Conservation (phyloP, 1,140 invertebrate genomes). For the Drosophila lacertosa region DNA sequence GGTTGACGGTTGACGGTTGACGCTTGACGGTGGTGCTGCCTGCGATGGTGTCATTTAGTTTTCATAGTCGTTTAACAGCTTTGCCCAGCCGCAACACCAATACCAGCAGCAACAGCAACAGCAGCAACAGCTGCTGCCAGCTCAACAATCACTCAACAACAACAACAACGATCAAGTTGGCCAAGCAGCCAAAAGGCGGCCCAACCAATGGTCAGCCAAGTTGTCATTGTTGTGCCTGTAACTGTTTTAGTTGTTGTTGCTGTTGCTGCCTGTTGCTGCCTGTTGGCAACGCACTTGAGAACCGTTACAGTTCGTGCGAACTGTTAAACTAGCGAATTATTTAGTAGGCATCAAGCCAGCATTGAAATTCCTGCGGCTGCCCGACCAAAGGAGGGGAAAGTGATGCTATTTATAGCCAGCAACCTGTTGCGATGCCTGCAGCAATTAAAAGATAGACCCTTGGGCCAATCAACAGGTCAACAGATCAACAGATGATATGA, state of each 20-base stretch:
- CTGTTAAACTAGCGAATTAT: constrained; percentile 39
- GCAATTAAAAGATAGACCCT: constrained; percentile 8
- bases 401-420: constrained; percentile 41
- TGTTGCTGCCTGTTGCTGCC: constrained; percentile 4
- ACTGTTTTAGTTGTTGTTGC: constrained; percentile 27
- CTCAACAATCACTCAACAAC: constrained; percentile 47
- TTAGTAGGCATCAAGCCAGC: constrained; percentile 10
- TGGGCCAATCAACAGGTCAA: not conserved
- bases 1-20: no score
- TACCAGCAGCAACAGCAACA: constrained; percentile 18
- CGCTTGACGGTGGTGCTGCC: constrained; percentile 8
- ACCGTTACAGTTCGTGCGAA: constrained; percentile 58
- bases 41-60: constrained; percentile 43
- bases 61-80: constrained; percentile 50
- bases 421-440: constrained; percentile 13
- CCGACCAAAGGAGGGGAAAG: constrained; percentile 18
- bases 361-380: constrained; percentile 6
- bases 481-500: not conserved
- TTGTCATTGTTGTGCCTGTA: constrained; percentile 23
- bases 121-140: constrained; percentile 17
- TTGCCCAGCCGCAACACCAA: constrained; percentile 21
- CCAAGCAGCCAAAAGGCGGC: constrained; percentile 61
- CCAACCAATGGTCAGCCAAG: constrained; percentile 32
- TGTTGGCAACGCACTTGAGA: constrained; percentile 39
- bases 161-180: constrained; percentile 41